Conservation (phyloP, 2,797 vertebrate species). For the Liasis olivaceus region DNA sequence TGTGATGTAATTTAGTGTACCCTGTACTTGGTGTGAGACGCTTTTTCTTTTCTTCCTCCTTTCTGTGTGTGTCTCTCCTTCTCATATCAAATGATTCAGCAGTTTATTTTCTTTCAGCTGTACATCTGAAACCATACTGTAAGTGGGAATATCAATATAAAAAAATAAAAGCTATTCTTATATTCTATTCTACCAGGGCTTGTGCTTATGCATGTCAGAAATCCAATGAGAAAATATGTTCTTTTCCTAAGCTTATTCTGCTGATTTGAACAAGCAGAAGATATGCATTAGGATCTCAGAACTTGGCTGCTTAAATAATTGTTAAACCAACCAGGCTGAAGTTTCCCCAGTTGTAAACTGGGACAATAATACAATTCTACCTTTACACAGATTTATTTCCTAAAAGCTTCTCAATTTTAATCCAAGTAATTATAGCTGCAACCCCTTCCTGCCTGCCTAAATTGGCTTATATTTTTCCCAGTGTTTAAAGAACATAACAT, state of each 20-base stretch:
- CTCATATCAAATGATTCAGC: not conserved
- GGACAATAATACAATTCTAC: not conserved
- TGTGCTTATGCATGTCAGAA: not conserved
- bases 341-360: not conserved
- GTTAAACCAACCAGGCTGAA: not conserved
- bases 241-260: not conserved
- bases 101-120: not conserved
- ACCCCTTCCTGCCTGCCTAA: not conserved
- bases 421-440: not conserved
- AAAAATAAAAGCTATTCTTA: not conserved
- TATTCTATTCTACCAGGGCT: not conserved
- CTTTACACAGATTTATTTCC: not conserved
- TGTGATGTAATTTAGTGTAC: not conserved
- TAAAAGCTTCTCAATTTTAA: slow-evolving; percentile 10
- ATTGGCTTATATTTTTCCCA: not conserved
- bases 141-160: not conserved
- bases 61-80: not conserved
- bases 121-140: not conserved
- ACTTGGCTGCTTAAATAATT: not conserved
- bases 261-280: not conserved
- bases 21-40: not conserved
- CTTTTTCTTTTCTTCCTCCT: not conserved
- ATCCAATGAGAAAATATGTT: not conserved
- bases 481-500: not conserved
- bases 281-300: not conserved